Evolutionary conservation across 1,140 invertebrate species (phyloP), one percentile per base, ranked within the genome.

Genomic region (Araneus ventricosus): DNA sequence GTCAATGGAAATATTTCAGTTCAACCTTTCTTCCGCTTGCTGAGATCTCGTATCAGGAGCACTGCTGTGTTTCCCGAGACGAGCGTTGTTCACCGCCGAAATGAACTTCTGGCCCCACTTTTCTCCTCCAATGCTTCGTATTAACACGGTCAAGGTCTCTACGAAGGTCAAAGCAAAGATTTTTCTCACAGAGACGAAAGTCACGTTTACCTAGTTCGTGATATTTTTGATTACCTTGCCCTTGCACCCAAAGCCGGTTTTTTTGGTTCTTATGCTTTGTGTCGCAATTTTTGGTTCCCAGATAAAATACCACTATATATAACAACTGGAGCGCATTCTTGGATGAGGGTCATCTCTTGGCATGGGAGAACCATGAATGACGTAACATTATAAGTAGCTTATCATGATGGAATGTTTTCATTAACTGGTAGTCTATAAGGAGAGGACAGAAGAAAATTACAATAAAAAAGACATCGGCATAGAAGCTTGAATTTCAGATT

Each of bases 21-120:
- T 75, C 30, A 34, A 75, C 30, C 70, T 84, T n/a, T 52, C 45
- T 84, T 84, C 82, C 82, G 82, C 82, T 84, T 84, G n/a, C 45
- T 84, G 27, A 14, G 41, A n/a, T 84, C 41, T 34, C 24, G 20
- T 52, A 52, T 84, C 45, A 52, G 34, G 37, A 37, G 30, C 4
- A 34, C 24, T 8, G 61, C 24, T 63, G 27, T 24, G 24, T 27
- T 61, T 67, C 4, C 70, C 70, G 70, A 84, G 45, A 84, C 39
- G 17, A 84, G 41, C 80, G 20, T n/a, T 45, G 80, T 84, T 84
- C 80, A 59, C 34, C 79, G 52, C 27, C 45, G 75, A 34, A 30
- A 37, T 92, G 90, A 92, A 92, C 90, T 92, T 92, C 52, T 86
- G 61, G 90, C 90, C 90, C 82, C 90, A 92, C 80, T 91, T 92